Conservation (phyloP, 2,888 invertebrate genomes). For the Linnaemya vulpina region DNA sequence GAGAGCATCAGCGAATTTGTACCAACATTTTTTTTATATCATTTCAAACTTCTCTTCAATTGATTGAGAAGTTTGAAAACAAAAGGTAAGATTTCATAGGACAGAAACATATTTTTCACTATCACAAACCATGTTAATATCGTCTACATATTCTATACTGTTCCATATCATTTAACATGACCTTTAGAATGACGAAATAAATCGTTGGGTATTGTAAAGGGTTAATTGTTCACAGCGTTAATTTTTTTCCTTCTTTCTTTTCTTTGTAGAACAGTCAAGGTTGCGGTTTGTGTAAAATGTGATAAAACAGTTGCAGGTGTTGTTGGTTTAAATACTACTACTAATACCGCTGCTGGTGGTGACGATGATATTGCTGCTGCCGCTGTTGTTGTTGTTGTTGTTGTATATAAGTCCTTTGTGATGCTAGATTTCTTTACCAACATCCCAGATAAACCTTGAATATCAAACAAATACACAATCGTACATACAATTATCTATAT, state of each 20-base stretch:
- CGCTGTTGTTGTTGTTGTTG: not conserved
- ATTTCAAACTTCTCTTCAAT: too few species aligned
- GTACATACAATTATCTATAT: constrained; percentile 16
- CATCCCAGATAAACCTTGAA: constrained; percentile 69
- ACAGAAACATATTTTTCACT: too few species aligned
- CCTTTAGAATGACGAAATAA: constrained; percentile 8
- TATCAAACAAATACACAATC: constrained; percentile 22
- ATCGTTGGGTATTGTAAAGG: constrained; percentile 28
- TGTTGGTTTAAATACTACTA: constrained; percentile 30
- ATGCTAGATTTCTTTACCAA: constrained; percentile 58
- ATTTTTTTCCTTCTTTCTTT: constrained; percentile 29
- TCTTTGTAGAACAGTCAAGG: constrained; percentile 67
- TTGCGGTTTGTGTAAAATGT: constrained; percentile 62
- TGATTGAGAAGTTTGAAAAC: too few species aligned
- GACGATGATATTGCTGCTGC: not conserved
- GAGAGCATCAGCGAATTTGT: too few species aligned
- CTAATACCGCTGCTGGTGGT: constrained; percentile 25
- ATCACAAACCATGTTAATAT: not conserved
- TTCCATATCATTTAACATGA: constrained; percentile 4
- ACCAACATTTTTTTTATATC: too few species aligned
- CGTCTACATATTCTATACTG: not conserved
- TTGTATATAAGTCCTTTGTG: constrained; percentile 60
- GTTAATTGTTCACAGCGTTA: constrained; percentile 43
- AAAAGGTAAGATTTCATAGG: too few species aligned
- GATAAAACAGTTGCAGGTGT: constrained; percentile 67